Conservation (phyloP, 2,888 invertebrate species). For the Philereme vetulata region DNA sequence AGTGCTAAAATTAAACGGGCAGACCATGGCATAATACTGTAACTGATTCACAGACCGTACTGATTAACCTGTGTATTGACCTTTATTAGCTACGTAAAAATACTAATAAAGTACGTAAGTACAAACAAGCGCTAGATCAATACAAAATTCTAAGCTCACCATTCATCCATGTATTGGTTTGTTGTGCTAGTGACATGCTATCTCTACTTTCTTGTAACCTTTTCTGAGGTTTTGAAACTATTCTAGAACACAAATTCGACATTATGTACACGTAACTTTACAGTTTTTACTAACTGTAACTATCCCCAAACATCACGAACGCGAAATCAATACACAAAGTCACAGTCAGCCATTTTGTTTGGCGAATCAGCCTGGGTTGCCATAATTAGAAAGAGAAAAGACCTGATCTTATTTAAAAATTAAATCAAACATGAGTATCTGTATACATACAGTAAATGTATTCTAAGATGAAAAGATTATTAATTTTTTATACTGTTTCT, state of each 20-base stretch:
- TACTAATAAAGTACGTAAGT: background rate
- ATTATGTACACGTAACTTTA: conserved; percentile 66
- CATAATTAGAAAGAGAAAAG: background rate
- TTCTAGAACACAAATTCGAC: conserved; percentile 91
- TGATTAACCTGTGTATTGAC: conserved; percentile 46
- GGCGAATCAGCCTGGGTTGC: conserved; percentile 10
- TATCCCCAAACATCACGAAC: conserved; percentile 47
- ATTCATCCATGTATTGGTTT: conserved; percentile 94
- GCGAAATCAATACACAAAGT: conserved; percentile 31
- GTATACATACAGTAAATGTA: too few species aligned
- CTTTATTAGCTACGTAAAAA: conserved; percentile 36
- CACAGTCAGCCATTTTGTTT: conserved; percentile 66
- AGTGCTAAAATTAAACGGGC: conserved; percentile 9
- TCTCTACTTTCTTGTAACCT: conserved; percentile 90
- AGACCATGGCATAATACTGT: conserved; percentile 40
- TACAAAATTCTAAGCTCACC: conserved; percentile 85
- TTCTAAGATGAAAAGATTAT: too few species aligned
- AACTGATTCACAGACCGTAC: conserved; percentile 31
- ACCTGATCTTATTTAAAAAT: background rate
- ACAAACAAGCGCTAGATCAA: conserved; percentile 49
- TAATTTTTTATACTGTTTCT: too few species aligned
- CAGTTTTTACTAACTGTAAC: conserved; percentile 47
- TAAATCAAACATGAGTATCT: too few species aligned
- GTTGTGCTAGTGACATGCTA: conserved; percentile 89
- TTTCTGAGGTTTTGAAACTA: conserved; percentile 89